Conservation (phyloP, 2,888 invertebrate genomes). For the Ectropis crepuscularia region DNA sequence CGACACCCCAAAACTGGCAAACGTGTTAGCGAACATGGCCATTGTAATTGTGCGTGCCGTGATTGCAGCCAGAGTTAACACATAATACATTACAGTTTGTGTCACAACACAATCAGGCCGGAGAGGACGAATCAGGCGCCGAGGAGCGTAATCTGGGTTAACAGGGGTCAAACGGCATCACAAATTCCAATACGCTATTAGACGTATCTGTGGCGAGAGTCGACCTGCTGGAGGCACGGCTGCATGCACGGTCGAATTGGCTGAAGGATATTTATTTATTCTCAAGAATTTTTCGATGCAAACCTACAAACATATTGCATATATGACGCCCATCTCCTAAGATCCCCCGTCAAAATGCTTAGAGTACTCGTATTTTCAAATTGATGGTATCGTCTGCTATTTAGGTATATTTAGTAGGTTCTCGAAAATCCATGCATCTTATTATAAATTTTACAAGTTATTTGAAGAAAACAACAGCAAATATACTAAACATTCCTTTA, state of each 20-base stretch:
- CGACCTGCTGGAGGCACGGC: slow-evolving; percentile 72
- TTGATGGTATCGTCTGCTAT: too few species aligned
- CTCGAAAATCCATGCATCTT: too few species aligned
- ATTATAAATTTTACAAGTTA: too few species aligned
- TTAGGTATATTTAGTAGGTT: too few species aligned
- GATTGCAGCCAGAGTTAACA: slow-evolving; percentile 85
- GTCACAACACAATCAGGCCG: slow-evolving; percentile 84
- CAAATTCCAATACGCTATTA: slow-evolving; percentile 88
- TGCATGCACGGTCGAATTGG: slow-evolving; percentile 40
- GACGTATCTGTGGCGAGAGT: slow-evolving; percentile 85
- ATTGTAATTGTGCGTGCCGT: slow-evolving; percentile 81
- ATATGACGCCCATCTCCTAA: too few species aligned
- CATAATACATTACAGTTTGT: slow-evolving; percentile 85
- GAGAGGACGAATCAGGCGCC: slow-evolving; percentile 84
- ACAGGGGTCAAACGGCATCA: slow-evolving; percentile 90
- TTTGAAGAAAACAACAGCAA: too few species aligned
- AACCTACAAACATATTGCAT: too few species aligned
- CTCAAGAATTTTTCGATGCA: too few species aligned
- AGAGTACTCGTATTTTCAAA: too few species aligned
- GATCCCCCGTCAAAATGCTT: too few species aligned
- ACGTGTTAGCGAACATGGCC: slow-evolving; percentile 75
- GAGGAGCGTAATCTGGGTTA: slow-evolving; percentile 89
- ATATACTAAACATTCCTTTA: too few species aligned
- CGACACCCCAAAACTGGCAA: slow-evolving; percentile 35
- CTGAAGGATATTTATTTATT: slow-evolving; percentile 18